Conservation (phyloP, 2,888 invertebrate genomes). For the Dendrolimus houi region DNA sequence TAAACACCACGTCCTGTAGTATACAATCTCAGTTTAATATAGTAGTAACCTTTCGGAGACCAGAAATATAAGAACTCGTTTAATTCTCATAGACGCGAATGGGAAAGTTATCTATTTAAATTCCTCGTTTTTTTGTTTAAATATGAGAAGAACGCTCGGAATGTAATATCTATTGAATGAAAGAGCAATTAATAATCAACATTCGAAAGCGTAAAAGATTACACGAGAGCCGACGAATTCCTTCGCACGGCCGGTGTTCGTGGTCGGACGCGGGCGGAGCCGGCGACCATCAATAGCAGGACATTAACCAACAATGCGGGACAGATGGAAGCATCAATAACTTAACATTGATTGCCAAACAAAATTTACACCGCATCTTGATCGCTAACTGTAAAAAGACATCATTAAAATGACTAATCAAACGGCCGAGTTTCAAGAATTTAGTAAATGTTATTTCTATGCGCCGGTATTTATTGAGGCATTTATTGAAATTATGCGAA, state of each 20-base stretch:
- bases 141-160: slow-evolving; percentile 48
- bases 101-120: not conserved
- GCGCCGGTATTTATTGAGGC: slow-evolving; percentile 20
- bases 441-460: slow-evolving; percentile 64
- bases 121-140: slow-evolving; percentile 26
- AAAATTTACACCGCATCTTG: slow-evolving; percentile 58
- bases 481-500: slow-evolving; percentile 61
- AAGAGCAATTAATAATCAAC: slow-evolving; percentile 64
- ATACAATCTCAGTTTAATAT: too few relatives aligned
- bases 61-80: too few relatives aligned
- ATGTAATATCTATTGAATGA: slow-evolving; percentile 58
- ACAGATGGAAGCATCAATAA: slow-evolving; percentile 46
- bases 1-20: too few relatives aligned
- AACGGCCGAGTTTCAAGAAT: slow-evolving; percentile 62
- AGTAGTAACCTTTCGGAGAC: too few relatives aligned
- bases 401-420: slow-evolving; percentile 66
- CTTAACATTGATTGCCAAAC: slow-evolving; percentile 45
- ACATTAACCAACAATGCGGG: slow-evolving; percentile 36
- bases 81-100: too few relatives aligned
- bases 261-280: slow-evolving; percentile 10
- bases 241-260: slow-evolving; percentile 32
- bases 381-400: slow-evolving; percentile 61
- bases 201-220: slow-evolving; percentile 68
- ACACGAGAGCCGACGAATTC: slow-evolving; percentile 59
- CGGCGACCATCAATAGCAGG: slow-evolving; percentile 34